Conservation (phyloP, 2,797 vertebrate species). For the Prionace glauca region DNA sequence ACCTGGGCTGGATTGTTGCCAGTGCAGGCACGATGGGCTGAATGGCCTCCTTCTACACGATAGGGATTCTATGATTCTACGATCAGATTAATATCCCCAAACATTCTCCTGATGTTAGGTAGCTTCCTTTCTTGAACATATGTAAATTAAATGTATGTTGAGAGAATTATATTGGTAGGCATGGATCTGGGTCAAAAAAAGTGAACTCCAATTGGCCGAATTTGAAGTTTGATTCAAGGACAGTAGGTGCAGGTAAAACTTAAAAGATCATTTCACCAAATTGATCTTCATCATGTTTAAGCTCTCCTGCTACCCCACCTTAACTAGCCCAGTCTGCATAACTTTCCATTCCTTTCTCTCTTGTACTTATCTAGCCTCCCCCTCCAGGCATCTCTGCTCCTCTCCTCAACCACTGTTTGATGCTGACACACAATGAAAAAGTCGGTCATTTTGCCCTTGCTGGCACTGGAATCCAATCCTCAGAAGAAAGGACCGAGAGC, state of each 20-base stretch:
- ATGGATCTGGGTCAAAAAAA: not conserved
- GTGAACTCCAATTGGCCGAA: not conserved
- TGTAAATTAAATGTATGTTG: not conserved
- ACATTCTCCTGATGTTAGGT: not conserved
- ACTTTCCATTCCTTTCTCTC: not conserved
- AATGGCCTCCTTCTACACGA: no score
- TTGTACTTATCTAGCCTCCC: not conserved
- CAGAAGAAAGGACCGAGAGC: no score
- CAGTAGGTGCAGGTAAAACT: not conserved
- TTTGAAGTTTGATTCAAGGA: not conserved
- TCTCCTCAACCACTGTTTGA: not conserved
- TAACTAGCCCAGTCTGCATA: not conserved
- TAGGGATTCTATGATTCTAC: not conserved
- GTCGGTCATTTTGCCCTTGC: not conserved
- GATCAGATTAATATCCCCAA: not conserved
- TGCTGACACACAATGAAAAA: not conserved
- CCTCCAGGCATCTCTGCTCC: not conserved
- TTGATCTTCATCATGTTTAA: not conserved
- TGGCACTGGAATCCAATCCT: not conserved
- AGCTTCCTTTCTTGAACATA: not conserved
- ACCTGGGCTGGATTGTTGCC: no score
- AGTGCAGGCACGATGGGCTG: no score
- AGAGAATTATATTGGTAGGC: not conserved
- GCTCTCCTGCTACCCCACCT: not conserved
- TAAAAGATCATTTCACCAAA: not conserved